Evolutionary conservation across 2,113 vertebrate species (phyloP).

Genomic region (Nannospalax galili): DNA sequence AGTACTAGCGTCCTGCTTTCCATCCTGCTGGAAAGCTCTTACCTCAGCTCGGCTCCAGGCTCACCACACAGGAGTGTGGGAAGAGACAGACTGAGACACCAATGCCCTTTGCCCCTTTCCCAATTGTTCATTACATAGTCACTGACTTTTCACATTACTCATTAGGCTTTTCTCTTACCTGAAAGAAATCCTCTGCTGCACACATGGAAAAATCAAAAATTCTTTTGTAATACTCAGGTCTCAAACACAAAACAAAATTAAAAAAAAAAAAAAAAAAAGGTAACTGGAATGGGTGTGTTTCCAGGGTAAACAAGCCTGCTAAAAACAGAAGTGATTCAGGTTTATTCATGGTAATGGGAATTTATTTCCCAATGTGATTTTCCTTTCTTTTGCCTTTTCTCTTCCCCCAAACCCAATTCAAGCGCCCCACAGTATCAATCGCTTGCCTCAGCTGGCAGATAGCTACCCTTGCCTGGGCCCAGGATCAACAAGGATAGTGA

Average conservation of each 20-base stretch:
- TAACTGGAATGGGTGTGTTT: not conserved
- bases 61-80: not conserved
- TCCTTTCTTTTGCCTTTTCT: slow-evolving; percentile 12
- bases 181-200: slow-evolving; percentile 25
- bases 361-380: not conserved
- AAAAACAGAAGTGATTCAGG: not conserved
- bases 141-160: not conserved
- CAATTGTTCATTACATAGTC: slow-evolving; percentile 1
- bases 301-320: not conserved
- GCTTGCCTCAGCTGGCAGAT: not conserved
- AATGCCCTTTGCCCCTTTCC: not conserved
- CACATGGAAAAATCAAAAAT: not conserved
- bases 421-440: not conserved
- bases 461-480: not conserved
- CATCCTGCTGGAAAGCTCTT: not conserved
- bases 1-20: not conserved
- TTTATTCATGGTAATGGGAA: not conserved
- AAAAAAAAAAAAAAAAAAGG: not conserved
- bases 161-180: slow-evolving; percentile 25
- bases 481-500: not conserved
- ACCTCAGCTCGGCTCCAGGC: not conserved
- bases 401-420: not conserved
- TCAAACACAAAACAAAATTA: not conserved
- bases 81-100: not conserved
- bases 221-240: not conserved